Evolutionary conservation across 1,140 invertebrate species (phyloP).

Genomic region (Bombyx mori): ASM3026992v2 NC_085117.1:19528001-19528500

Average conservation of each 20-base stretch:
- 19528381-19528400: constrained; percentile 28
- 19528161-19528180: constrained; percentile 19
- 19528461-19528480: neutral
- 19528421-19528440: constrained; percentile 19
- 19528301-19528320: neutral
- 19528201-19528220: no score
- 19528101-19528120: constrained; percentile 8
- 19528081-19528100: constrained; percentile 10
- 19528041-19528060: constrained; percentile 30
- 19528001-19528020: neutral
- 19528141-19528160: constrained; percentile 47
- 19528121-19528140: constrained; percentile 62
- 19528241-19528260: no score
- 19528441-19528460: constrained; percentile 19
- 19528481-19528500: neutral
- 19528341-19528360: constrained; percentile 14
- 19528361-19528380: constrained; percentile 22
- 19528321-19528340: neutral
- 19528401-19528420: constrained; percentile 38
- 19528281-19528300: no score
- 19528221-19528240: no score
- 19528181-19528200: neutral
- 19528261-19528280: no score
- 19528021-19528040: neutral
- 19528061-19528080: constrained; percentile 47